Base-by-base conservation (phyloP, 2,113 vertebrate species). In the Dipodomys ordii region DNA sequence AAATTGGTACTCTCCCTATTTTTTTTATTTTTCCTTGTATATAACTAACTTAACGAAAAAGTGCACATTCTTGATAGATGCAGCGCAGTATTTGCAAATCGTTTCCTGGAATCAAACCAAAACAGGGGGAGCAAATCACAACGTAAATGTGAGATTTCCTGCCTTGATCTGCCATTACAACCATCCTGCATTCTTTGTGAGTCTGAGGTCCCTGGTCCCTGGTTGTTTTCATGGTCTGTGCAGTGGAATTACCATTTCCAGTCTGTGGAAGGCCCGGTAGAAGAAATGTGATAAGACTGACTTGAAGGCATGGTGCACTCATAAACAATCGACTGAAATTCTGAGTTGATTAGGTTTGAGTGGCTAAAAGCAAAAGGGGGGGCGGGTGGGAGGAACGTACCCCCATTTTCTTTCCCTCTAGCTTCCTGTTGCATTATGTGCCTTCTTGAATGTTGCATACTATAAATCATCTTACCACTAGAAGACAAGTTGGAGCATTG, bases 391-490 rank as follows among this genome's bases (percentile, higher is more conserved):
- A 64, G 85, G 81, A 67, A 46, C 23, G 69, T 44, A 39, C 68
- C 89, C 89, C 89, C 20, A 7, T 73, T 90, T 96, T 94, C 94
- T 93, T 88, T 91, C 76, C 57, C 46, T 90, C 57, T 74, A 49
- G 25, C 93, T 85, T 96, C 94, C 94, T 92, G 87, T 95, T 94
- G 94, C 72, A 86, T 93, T 95, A 68, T 97, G 96, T 95, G 97
- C 91, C 91, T 97, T 94, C 94, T 97, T 94, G 95, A 91, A 94
- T 95, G 87, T 90, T 95, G 92, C 35, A 62, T 95, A 87, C 86
- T 85, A 97, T 97, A 97, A 97, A 97, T 93, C 96, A 95, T 96
- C 95, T 97, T 92, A 97, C 96, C 96, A 96, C 90, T 69, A 83
- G 68, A 91, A 94, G 96, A 89, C 95, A 89, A 94, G 68, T 90